These are phyloP conservation scores for Hucho hucho DNA, from an alignment of 2,113 vertebrate species.

Conservation along the genomic window DNA sequence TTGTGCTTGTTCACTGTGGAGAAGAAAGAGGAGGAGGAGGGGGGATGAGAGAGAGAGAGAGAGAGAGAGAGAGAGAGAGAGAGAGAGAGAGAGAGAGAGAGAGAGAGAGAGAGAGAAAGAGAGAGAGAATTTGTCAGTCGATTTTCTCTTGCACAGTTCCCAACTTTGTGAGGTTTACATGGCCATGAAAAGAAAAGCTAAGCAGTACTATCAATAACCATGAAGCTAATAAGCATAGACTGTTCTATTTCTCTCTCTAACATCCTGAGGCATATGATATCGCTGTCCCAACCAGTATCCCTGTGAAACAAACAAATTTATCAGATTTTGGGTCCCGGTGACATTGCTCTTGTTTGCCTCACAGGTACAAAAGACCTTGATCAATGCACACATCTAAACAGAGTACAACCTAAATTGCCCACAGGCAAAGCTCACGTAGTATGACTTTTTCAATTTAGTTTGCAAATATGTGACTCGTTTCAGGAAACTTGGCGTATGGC, in stretches of 20 bases:
- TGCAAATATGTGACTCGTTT: not conserved
- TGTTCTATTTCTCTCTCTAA: not conserved
- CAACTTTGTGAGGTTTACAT: not conserved
- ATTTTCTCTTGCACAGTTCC: too few relatives aligned
- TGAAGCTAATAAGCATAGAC: not conserved
- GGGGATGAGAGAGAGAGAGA: too few relatives aligned
- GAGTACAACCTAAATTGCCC: not conserved
- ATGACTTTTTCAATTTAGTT: not conserved
- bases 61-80: too few relatives aligned
- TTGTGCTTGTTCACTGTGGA: conserved; percentile 95
- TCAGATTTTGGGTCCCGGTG: not conserved
- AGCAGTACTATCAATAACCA: not conserved
- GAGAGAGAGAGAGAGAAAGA: not conserved
- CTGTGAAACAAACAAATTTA: not conserved
- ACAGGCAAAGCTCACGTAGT: not conserved
- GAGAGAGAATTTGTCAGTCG: not conserved
- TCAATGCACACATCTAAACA: conserved; percentile 22
- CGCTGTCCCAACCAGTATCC: not conserved
- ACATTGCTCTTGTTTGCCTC: not conserved
- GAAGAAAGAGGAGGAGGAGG: conserved; percentile 7
- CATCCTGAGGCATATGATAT: not conserved
- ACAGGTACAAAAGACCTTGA: conserved; percentile 14
- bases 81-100: too few relatives aligned
- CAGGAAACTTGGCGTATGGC: too few relatives aligned
- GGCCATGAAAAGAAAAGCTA: not conserved